Evolutionary conservation across 2,113 vertebrate genomes (phyloP).

Genomic region (Daubentonia madagascariensis): DNA sequence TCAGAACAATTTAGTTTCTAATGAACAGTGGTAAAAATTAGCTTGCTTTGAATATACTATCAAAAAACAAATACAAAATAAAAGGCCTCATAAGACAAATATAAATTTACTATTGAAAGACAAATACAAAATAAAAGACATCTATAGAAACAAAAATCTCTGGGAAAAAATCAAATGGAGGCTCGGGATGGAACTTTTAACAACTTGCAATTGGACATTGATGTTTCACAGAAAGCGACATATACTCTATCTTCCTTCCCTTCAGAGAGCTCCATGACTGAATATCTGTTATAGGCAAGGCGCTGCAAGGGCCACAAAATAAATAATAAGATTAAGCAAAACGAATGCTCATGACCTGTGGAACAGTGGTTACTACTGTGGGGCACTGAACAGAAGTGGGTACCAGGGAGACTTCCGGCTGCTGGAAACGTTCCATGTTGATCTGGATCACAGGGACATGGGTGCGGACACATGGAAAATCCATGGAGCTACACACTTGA

Average conservation of each 20-base stretch:
- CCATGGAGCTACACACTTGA: background rate
- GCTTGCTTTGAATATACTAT: background rate
- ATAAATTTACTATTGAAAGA: background rate
- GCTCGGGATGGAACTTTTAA: background rate
- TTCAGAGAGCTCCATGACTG: too few species aligned
- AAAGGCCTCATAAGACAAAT: background rate
- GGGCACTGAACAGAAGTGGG: background rate
- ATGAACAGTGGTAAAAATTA: background rate
- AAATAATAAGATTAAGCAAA: background rate
- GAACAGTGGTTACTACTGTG: background rate
- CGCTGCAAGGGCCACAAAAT: too few species aligned
- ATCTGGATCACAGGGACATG: background rate
- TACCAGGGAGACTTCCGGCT: background rate
- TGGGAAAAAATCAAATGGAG: accelerated
- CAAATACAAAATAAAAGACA: background rate
- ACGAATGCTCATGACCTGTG: too few species aligned
- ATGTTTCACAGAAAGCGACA: background rate
- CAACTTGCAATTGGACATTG: accelerated
- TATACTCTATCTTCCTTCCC: background rate
- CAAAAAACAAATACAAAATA: background rate
- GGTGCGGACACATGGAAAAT: too few species aligned
- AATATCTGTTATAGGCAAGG: background rate
- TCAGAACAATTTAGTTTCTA: background rate
- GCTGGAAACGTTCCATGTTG: background rate
- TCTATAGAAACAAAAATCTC: background rate